A percentile compares a stretch with the other conserved stretches of the same genome.
These are phyloP conservation scores for Pandion haliaetus DNA, from an alignment of 2,113 vertebrate genomes.

Conservation along the genomic window DNA sequence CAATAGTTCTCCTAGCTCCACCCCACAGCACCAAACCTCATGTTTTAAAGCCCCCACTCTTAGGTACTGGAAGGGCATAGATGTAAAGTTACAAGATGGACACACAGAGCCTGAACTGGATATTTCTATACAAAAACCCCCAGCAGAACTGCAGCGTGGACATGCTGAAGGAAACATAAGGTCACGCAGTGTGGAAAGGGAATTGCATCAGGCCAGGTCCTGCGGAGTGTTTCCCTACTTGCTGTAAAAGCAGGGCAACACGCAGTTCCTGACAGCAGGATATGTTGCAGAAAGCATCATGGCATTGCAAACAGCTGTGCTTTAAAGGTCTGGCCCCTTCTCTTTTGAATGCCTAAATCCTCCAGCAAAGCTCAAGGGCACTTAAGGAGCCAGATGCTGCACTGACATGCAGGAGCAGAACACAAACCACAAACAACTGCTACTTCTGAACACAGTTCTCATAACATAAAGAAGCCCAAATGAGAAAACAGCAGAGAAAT, in stretches of 20 bases:
- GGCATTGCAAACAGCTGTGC: neutral
- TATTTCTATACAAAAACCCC: neutral
- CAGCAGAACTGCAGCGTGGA: neutral
- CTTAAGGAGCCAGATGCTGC: neutral
- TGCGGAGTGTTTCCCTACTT: neutral
- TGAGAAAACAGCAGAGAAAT: neutral
- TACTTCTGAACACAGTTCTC: neutral
- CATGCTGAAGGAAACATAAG: neutral
- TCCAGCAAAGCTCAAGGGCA: neutral
- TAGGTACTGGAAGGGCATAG: neutral
- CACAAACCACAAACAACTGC: neutral
- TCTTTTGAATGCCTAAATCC: neutral
- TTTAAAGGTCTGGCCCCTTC: neutral
- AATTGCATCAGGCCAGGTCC: neutral
- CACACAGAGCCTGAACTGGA: neutral
- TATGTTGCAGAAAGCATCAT: neutral
- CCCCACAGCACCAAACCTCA: neutral
- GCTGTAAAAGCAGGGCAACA: neutral
- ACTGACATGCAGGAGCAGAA: accelerated
- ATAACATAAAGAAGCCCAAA: neutral
- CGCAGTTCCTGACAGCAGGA: neutral
- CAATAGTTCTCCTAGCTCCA: neutral
- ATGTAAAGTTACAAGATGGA: neutral
- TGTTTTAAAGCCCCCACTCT: neutral
- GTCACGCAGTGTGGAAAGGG: neutral